phyloP scores from a whole-genome alignment of 37 sponge, comb jelly and placozoan genomes.

The Aplysina aerophoba region DNA sequence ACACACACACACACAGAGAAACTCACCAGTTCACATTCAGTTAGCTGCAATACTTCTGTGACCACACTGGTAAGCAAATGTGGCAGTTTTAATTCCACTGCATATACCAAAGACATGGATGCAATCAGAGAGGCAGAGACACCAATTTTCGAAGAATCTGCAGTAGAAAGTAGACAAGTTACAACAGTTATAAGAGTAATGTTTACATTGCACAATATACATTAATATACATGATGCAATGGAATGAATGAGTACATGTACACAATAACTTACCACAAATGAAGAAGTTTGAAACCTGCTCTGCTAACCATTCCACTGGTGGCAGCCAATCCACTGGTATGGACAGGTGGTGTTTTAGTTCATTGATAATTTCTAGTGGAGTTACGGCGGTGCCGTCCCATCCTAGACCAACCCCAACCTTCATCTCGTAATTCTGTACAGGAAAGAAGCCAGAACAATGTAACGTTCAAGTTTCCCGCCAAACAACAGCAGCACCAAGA shows the following conservation, averaged over 20 bases:
- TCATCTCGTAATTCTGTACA: neutral
- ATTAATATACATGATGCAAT: neutral
- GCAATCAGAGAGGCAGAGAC: neutral
- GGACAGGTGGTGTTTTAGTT: neutral
- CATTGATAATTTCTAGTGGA: conserved; percentile 8
- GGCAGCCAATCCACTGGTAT: neutral
- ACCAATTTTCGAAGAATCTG: conserved; percentile 12
- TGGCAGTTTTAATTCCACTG: neutral
- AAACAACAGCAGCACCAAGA: neutral
- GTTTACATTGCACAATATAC: no score
- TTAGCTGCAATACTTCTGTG: neutral
- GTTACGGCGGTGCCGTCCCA: conserved; percentile 29
- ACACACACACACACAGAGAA: neutral
- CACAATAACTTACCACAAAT: neutral
- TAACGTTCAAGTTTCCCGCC: neutral
- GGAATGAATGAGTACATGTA: neutral
- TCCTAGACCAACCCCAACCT: neutral
- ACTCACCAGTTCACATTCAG: conserved; percentile 12
- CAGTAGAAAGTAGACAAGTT: neutral
- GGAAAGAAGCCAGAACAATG: neutral
- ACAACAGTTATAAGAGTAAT: no score
- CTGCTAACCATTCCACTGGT: neutral
- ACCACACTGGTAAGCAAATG: neutral
- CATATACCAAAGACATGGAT: neutral
- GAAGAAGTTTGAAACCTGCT: neutral